phyloP scores from a whole-genome alignment of 1,140 invertebrate species.

The Adelges cooleyi region DNA sequence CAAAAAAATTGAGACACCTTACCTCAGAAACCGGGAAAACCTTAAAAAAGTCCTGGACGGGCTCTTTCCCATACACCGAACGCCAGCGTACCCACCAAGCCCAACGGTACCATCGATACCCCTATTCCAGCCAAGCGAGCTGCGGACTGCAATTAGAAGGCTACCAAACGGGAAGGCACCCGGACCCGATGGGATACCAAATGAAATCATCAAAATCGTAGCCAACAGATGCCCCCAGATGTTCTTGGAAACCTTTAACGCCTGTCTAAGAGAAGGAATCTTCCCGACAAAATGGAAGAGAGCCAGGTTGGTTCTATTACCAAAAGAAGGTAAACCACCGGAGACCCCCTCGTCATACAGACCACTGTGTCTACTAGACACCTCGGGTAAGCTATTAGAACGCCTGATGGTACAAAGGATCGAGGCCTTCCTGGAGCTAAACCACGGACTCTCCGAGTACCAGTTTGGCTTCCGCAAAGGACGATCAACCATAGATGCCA shows the following conservation, averaged over 20 bases:
- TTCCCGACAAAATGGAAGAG: conserved; percentile 5
- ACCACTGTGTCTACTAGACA: conserved; percentile 2
- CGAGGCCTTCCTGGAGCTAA: background rate
- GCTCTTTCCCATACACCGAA: background rate
- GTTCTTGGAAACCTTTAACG: background rate
- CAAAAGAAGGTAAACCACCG: background rate
- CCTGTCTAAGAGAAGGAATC: background rate
- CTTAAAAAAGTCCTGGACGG: background rate
- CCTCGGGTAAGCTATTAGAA: background rate
- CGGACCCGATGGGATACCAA: background rate
- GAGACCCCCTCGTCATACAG: background rate
- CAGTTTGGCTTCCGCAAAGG: conserved; percentile 6
- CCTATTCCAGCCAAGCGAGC: background rate
- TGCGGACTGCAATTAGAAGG: background rate
- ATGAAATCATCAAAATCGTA: background rate
- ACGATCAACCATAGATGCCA: background rate
- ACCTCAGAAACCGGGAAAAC: background rate
- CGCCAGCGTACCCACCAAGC: no score
- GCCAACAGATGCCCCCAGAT: background rate
- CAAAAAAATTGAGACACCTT: background rate
- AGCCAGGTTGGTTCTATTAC: background rate
- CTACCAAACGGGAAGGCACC: background rate
- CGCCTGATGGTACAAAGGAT: background rate
- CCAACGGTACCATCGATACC: background rate
- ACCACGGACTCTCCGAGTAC: background rate